These are phyloP conservation scores for Leptobrachium leishanense DNA, from an alignment of 2,113 vertebrate species.

Conservation along the genomic window DNA sequence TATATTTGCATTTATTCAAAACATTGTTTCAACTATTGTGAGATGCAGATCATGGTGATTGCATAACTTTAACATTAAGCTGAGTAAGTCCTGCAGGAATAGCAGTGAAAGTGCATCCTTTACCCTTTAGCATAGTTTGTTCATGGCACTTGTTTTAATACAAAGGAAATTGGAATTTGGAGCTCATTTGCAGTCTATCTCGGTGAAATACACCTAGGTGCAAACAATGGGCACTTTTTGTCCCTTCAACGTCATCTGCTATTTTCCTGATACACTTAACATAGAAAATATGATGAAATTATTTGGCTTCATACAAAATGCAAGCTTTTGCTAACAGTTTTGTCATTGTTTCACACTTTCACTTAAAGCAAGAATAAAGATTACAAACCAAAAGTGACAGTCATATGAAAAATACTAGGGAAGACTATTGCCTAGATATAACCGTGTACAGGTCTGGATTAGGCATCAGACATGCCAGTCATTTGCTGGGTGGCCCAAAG, in stretches of 20 bases:
- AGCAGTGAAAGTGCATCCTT: not conserved
- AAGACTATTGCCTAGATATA: too few relatives aligned
- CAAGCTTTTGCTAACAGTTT: not conserved
- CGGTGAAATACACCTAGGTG: not conserved
- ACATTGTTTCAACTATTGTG: conserved; percentile 9
- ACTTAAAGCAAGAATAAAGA: too few relatives aligned
- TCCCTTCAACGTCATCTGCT: not conserved
- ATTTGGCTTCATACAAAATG: not conserved
- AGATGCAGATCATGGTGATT: not conserved
- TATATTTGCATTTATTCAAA: conserved; percentile 11
- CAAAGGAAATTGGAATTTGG: not conserved
- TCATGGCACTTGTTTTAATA: not conserved
- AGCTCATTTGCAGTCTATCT: not conserved
- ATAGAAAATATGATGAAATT: not conserved
- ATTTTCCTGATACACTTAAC: not conserved
- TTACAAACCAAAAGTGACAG: too few relatives aligned
- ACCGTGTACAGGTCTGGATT: too few relatives aligned
- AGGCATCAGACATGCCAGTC: too few relatives aligned
- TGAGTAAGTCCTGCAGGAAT: not conserved
- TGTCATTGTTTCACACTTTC: too few relatives aligned
- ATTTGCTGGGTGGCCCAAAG: too few relatives aligned
- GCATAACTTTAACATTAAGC: not conserved
- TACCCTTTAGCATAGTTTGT: conserved; percentile 5
- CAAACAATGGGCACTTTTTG: not conserved
- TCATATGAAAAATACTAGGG: too few relatives aligned